Base-by-base conservation (phyloP, 2,113 vertebrate genomes). In the Festucalex cinctus region DNA sequence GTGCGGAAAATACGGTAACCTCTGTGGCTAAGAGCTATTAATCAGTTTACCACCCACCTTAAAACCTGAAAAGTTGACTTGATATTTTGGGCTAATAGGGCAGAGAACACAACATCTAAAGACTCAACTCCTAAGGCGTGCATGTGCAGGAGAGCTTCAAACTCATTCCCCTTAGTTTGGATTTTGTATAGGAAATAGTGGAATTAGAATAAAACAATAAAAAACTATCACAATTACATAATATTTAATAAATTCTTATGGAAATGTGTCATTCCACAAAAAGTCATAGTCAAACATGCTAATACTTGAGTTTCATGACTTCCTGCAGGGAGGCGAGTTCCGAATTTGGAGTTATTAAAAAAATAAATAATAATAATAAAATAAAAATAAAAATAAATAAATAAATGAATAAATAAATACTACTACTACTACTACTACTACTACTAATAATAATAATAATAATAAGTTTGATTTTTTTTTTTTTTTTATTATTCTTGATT, bases 1-100 rank as follows among this genome's bases (percentile, higher is more conserved):
- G n/a, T n/a, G n/a, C n/a, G n/a, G n/a, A n/a, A n/a, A n/a, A n/a
- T 68, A 65, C 71, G 56, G 73, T 79, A 79, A 78, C 79, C 73
- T 79, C 65, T 24, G 6, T 70, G 61, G 62, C 61, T 65, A 78
- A 68, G 66, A 74, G 68, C 80, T 77, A 46, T 71, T 85, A 73
- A 79, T 83, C 79, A 78, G 32, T 82, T 76, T 73, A 59, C 44
- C 66, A 53, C 63, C 49, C 49, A 63, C 35, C 63, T 77, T 75
- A 79, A 62, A 22, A 78, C 62, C 69, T 81, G 54, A 75, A 78
- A 82, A 78, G 63, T 56, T n/a, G 17, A 28, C 12, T 53, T 35
- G 7, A 44, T 69, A 16, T 70, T 57, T 36, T 37, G 24, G 39
- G 44, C 41, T 39, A 41, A 36, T 48, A 39, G 10, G 37, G 43